Base-by-base conservation (phyloP, 1,140 invertebrate species). In the Drosophila insularis region DNA sequence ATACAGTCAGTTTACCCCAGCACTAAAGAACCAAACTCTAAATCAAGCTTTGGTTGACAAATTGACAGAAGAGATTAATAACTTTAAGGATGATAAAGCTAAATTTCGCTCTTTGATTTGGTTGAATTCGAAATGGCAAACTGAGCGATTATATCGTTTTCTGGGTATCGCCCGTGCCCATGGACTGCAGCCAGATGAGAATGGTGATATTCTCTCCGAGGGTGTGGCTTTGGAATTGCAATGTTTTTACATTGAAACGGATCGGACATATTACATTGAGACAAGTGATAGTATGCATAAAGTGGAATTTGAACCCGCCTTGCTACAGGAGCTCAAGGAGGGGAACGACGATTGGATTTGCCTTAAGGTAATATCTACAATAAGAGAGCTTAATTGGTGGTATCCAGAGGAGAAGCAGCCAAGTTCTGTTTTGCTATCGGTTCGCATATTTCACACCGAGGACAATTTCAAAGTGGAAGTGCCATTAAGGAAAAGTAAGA, bases 381-480 rank as follows among this genome's bases (percentile, higher is more conserved):
- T 23, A 19, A 62, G 74, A 4, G 2, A 54, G 6, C 50, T 85
- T 0, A 19, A 86, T 4, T 85, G 81, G 81, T 85, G 81, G 81
- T 81, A 71, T 59, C 81, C 81, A 1, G 61, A 71, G 8, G 74
- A 81, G 11, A 78, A 58, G 5, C 31, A 60, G 17, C 81, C 81
- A 1, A 69, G 64, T 19, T 1, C 40, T 0, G 31, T 53, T 4
- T 8, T 85, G 3, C 64, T 86, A 2, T 67, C 74, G 0, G 81
- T 85, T 10, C 70, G 64, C 2, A 35, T 80, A 14, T 64, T 31
- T 17, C 4, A 39, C 17, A 4, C 27, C 0, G 1, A 43, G 4
- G 63, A 69, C 23, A 0, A 63, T 0, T 67, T 78, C 2, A 39
- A 1, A 1, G 1, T 6, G 4, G 67, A 78, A n/a, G 2, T 43